These are phyloP conservation scores for Tragelaphus scriptus DNA, from an alignment of 2,113 vertebrate species.

Conservation along the genomic window DNA sequence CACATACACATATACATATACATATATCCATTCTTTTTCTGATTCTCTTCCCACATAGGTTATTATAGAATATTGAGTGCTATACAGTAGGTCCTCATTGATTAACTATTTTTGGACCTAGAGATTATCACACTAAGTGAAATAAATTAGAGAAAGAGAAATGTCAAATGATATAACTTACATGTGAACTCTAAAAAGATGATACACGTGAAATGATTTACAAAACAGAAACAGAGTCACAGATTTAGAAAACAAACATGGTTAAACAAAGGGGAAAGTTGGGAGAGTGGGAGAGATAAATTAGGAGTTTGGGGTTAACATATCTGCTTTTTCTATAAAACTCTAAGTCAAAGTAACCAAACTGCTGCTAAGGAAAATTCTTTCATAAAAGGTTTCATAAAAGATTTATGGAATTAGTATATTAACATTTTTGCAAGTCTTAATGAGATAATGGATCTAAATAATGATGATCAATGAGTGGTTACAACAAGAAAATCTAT, in stretches of 20 bases:
- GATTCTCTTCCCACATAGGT: not conserved
- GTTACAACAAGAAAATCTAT: not conserved
- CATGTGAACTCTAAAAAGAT: not conserved
- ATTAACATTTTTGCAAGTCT: not conserved
- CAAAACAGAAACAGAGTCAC: not conserved
- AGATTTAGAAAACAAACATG: not conserved
- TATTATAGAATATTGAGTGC: not conserved
- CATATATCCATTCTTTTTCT: not conserved
- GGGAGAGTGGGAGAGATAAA: not conserved
- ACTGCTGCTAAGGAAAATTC: not conserved
- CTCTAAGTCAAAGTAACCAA: not conserved
- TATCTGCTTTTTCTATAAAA: not conserved
- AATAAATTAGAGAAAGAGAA: not conserved
- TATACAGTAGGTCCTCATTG: not conserved
- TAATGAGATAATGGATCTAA: not conserved
- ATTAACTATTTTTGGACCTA: not conserved
- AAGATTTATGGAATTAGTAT: not conserved
- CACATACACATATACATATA: not conserved
- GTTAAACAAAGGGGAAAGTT: not conserved
- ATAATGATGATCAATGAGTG: not conserved
- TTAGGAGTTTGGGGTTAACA: not conserved
- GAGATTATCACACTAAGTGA: not conserved
- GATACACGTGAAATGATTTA: not conserved
- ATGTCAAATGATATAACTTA: not conserved
- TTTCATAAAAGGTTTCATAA: not conserved